Conservation (phyloP, 30 jellyfish, hydroid and myxozoan genomes). For the Catostylus mosaicus region DNA sequence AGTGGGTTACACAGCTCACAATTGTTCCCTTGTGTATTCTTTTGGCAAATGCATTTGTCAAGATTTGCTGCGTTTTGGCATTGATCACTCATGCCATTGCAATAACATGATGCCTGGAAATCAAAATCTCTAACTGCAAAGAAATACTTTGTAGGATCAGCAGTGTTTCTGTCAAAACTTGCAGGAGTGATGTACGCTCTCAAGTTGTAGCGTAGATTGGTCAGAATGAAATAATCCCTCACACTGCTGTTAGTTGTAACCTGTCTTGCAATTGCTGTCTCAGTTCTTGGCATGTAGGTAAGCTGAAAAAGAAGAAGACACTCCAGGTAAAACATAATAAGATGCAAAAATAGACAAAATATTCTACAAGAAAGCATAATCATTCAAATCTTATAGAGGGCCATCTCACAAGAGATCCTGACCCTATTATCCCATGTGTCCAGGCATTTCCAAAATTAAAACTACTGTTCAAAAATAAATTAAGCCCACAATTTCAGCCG, state of each 20-base stretch:
- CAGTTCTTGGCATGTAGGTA: constrained; percentile 91
- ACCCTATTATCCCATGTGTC: too few species aligned
- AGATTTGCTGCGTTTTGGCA: constrained; percentile 69
- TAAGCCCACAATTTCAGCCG: too few species aligned
- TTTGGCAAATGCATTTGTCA: constrained; percentile 87
- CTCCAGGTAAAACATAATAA: too few species aligned
- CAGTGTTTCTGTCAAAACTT: constrained; percentile 68
- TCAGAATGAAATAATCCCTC: constrained; percentile 76
- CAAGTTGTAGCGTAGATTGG: constrained; percentile 79
- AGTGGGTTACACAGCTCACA: constrained; percentile 83
- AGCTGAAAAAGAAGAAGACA: constrained; percentile 57
- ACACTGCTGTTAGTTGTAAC: constrained; percentile 67
- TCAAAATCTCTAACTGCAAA: constrained; percentile 88
- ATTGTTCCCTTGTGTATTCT: constrained; percentile 90
- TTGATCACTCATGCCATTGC: constrained; percentile 94
- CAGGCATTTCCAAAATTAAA: too few species aligned
- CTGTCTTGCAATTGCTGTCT: constrained; percentile 54
- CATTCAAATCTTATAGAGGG: too few species aligned
- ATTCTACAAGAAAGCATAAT: too few species aligned
- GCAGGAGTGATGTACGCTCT: constrained; percentile 79
- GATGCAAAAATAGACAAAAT: too few species aligned
- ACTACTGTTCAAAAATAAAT: too few species aligned
- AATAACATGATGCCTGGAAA: constrained; percentile 92
- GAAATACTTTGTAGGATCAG: constrained; percentile 79
- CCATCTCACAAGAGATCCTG: too few species aligned